Evolutionary conservation across 2,888 invertebrate species (phyloP), one percentile per base, ranked within the genome.

Genomic region (Phymatocera aterrima): DNA sequence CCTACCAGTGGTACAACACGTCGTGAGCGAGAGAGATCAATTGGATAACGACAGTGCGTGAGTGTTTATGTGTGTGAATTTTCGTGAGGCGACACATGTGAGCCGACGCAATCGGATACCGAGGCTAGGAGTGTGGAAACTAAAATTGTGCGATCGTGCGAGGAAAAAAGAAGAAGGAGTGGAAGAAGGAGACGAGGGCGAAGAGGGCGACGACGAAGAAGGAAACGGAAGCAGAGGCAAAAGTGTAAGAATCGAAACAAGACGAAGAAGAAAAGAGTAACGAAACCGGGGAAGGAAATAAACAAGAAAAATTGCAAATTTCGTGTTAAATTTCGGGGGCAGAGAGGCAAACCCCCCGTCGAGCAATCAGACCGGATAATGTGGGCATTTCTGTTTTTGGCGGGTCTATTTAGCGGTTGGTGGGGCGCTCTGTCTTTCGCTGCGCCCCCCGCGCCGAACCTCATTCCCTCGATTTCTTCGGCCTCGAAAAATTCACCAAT

Each of bases 401-500:
- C 87, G 84, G 89, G 89, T 84, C 85, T 90, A 85, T 85, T 90
- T 83, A 87, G 89, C 86, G 89, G 90, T 88, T 89, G 89, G 87
- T 89, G 88, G 87, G 89, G 88, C 85, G 87, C 87, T 83, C 83
- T 88, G 80, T 87, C 86, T 81, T 83, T 86, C 79, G 85, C 86
- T 83, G 85, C 85, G 82, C 75, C 75, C 75, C 75, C 75, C 54
- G 75, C 75, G 75, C 75, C 75, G 24, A 57, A 54, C 18, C 37
- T 37, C 15, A 54, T 60, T 6, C 72, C 78, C 24, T 43, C 40
- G 28, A 60, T 61, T 31, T 48, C 77, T 34, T 51, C 75, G 78
- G 28, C 34, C 40, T 84, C 82, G 6, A 31, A 57, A 75, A 43
- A 60, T 75, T 57, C 75, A 18, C 43, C 34, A 2, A 72, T 72